Percentiles rank a stretch among this genome's conserved stretches.
Conservation (phyloP, 2,113 vertebrate genomes). For the Microcebus griseorufus region DNA sequence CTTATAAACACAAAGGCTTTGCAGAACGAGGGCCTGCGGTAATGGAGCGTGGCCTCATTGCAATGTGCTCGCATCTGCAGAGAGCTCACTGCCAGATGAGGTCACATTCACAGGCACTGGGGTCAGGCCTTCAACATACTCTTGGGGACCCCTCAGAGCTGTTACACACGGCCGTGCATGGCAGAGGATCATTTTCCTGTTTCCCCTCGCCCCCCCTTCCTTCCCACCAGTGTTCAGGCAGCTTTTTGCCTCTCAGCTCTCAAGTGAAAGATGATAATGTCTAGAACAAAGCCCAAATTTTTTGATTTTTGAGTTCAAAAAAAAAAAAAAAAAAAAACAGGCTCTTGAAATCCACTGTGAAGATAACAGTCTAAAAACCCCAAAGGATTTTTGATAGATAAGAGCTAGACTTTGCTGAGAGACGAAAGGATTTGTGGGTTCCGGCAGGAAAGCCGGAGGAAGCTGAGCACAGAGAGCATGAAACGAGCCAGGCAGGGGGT, state of each 20-base stretch:
- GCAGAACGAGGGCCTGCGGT: not conserved
- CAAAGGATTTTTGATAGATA: not conserved
- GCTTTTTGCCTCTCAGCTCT: not conserved
- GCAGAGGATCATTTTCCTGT: too few relatives aligned
- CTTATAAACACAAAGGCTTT: not conserved
- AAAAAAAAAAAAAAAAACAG: not conserved
- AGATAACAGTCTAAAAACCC: not conserved
- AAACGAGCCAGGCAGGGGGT: not conserved
- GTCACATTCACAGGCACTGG: not conserved
- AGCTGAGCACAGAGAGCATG: not conserved
- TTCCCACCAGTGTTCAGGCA: not conserved
- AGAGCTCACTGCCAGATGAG: not conserved
- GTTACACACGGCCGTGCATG: fast-evolving
- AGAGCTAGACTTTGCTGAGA: not conserved
- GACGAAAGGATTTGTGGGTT: not conserved
- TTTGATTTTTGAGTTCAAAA: not conserved
- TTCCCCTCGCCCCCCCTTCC: not conserved
- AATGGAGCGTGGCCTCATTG: not conserved
- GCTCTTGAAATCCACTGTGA: not conserved
- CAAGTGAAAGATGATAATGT: not conserved
- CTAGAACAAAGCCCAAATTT: not conserved
- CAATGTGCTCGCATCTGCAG: not conserved
- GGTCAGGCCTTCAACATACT: not conserved
- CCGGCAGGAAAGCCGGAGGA: not conserved
- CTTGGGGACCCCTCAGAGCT: not conserved